A percentile compares a stretch with the other conserved stretches of the same genome.
These are phyloP conservation scores for Galeruca laticollis DNA, from an alignment of 2,888 invertebrate species.

Conservation along the genomic window DNA sequence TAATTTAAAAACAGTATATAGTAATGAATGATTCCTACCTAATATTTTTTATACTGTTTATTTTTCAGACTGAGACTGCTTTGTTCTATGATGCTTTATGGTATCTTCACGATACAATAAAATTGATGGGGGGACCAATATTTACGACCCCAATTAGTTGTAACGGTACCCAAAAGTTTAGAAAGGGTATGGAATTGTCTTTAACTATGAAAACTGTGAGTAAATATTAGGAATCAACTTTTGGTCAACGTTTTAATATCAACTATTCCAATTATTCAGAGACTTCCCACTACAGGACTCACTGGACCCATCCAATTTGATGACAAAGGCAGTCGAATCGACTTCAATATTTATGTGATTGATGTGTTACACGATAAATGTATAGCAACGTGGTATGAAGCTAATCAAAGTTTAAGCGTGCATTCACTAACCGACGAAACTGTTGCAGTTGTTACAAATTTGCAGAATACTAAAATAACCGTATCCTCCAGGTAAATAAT, in stretches of 20 bases:
- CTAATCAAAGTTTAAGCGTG: slow-evolving; percentile 26
- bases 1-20: too few relatives aligned
- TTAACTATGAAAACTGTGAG: slow-evolving; percentile 32
- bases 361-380: slow-evolving; percentile 29
- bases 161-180: slow-evolving; percentile 27
- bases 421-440: slow-evolving; percentile 24
- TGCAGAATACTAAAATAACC: slow-evolving; percentile 35
- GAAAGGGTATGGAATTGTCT: slow-evolving; percentile 28
- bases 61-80: slow-evolving; percentile 32
- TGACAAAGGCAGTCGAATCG: slow-evolving; percentile 29
- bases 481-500: slow-evolving; percentile 28
- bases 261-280: slow-evolving; percentile 16
- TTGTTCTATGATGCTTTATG: slow-evolving; percentile 40
- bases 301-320: slow-evolving; percentile 35
- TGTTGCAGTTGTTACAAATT: slow-evolving; percentile 27
- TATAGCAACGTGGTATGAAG: slow-evolving; percentile 39
- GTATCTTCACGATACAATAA: slow-evolving; percentile 34
- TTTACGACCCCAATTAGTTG: slow-evolving; percentile 27
- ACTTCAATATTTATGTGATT: slow-evolving; percentile 32
- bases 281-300: slow-evolving; percentile 13
- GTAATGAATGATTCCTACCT: too few relatives aligned
- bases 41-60: too few relatives aligned
- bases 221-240: background rate
- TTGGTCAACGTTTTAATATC: background rate
- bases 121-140: slow-evolving; percentile 15